A percentile compares a stretch with the other conserved stretches of the same genome.
phyloP scores from a whole-genome alignment of 2,797 vertebrate species.

The Eleutherodactylus coqui region DNA sequence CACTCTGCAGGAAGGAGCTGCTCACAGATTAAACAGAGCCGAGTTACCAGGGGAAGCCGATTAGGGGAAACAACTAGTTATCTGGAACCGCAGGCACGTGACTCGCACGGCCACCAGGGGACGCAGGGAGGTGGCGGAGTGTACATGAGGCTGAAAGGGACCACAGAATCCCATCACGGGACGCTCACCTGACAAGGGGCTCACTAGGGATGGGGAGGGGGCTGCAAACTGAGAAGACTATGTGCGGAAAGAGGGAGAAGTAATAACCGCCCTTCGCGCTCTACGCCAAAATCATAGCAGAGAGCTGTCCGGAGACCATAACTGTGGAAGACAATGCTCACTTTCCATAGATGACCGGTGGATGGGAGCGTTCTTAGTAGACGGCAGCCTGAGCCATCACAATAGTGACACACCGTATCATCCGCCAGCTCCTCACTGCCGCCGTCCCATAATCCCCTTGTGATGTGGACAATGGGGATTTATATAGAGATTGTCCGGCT shows the following conservation, averaged over 20 bases:
- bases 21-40: neutral
- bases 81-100: slow-evolving; percentile 5
- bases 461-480: slow-evolving; percentile 26
- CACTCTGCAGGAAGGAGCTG: neutral
- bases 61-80: slow-evolving; percentile 5
- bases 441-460: neutral
- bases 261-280: neutral
- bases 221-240: neutral
- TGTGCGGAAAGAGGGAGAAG: neutral
- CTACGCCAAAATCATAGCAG: neutral
- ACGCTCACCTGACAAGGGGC: neutral
- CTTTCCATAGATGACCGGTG: neutral
- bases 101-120: neutral
- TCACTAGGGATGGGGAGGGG: neutral
- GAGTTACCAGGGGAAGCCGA: neutral
- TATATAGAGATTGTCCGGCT: neutral
- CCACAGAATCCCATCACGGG: neutral
- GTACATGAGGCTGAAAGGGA: neutral
- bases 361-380: neutral
- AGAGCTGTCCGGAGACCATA: neutral
- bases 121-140: neutral
- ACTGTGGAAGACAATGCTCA: neutral
- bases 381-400: neutral
- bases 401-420: slow-evolving; percentile 31
- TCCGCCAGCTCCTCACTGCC: too few species aligned